Base-by-base conservation (phyloP, 2,888 invertebrate species). In the Diarsia brunnea region DNA sequence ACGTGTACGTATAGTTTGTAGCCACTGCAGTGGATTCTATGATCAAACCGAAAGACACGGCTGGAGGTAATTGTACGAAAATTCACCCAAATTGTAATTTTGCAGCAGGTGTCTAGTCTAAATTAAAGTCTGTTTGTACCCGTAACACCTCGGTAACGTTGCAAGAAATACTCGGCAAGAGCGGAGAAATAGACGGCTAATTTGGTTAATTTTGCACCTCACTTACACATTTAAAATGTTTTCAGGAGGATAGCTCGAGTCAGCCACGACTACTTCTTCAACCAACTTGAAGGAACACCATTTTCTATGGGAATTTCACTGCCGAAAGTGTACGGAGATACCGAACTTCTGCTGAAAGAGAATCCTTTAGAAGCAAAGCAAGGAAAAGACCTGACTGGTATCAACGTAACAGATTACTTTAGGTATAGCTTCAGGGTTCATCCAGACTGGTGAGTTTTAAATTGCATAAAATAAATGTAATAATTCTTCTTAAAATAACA, bases 291-390 rank as follows among this genome's bases (percentile, higher is more conserved):
- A n/a, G 97, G 98, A 63, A 99, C 99, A 0, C 99, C 99, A 0
- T 99, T 99, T 93, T 98, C 98, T 0, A 97, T 99, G 92, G 99
- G 98, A 2, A 97, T 99, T 79, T 98, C 98, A 0, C 94, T 99
- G 85, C 99, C 99, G 0, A 97, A 97, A 88, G 97, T 97, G 1
- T 99, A 99, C 91, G 99, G 98, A 27, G 97, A 97, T 89, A 97
- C 97, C 73, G 97, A 98, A 92, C 97, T 98, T 69, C 95, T 98
- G 93, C 98, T 98, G 10, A 98, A 98, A 73, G 98, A 99, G 89
- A 98, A 98, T 92, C 98, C 98, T 21, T 95, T 97, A 69, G 97
- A 97, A 84, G 98, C 98, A 75, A 97, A 97, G 81, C 97, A 91
- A 97, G 97, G 92, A 96, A 92, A 98, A 88, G 97, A 97, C 63